These are phyloP conservation scores for Palythoa heliodiscus DNA, from an alignment of 92 coral and sea anemone species.

Conservation along the genomic window DNA sequence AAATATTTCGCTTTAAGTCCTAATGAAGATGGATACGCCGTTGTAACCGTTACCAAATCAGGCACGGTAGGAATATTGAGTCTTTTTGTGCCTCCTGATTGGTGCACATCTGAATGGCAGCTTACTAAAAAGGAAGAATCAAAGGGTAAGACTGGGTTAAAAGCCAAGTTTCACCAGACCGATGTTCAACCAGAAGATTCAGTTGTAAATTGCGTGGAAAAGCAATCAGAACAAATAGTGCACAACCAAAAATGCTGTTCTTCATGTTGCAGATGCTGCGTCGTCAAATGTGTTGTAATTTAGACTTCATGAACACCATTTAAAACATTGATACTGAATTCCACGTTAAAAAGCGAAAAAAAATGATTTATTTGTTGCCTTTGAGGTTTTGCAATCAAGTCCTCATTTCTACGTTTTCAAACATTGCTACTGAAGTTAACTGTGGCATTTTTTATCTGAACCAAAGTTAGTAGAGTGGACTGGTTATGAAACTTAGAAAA, in stretches of 20 bases:
- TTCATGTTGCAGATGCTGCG: background rate
- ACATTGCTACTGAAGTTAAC: too few relatives aligned
- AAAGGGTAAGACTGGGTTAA: background rate
- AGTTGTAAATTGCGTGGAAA: background rate
- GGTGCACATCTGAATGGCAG: background rate
- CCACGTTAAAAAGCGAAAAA: too few relatives aligned
- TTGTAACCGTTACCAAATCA: conserved; percentile 75
- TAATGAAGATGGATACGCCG: conserved; percentile 54
- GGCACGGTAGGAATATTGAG: conserved; percentile 79
- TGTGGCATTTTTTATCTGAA: too few relatives aligned
- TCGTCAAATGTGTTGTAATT: background rate
- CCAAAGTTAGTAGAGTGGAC: too few relatives aligned
- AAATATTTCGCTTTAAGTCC: conserved; percentile 65
- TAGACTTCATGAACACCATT: too few relatives aligned
- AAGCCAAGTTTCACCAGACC: background rate
- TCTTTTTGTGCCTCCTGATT: conserved; percentile 37
- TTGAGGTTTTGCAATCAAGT: too few relatives aligned
- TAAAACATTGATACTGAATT: too few relatives aligned
- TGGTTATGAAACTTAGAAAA: too few relatives aligned
- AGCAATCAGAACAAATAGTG: background rate
- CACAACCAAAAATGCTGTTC: background rate
- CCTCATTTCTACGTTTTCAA: too few relatives aligned
- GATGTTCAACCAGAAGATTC: background rate
- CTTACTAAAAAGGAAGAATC: background rate
- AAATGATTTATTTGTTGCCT: too few relatives aligned